These are phyloP conservation scores for Drosophila robusta DNA, from an alignment of 2,888 invertebrate species.

Conservation along the genomic window DNA sequence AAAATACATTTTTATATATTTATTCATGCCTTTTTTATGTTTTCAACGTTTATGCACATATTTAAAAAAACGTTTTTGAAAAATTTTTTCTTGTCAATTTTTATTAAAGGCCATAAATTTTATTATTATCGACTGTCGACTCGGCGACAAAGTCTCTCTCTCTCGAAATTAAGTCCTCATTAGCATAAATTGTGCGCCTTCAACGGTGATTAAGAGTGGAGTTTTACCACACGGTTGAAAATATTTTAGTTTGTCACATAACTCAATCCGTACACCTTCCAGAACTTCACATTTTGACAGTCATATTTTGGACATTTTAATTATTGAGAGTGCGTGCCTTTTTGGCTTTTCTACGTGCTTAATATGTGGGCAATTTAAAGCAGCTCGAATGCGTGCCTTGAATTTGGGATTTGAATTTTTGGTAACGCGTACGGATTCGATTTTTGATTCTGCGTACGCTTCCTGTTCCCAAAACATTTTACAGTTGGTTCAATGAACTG, in stretches of 20 bases:
- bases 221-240: conserved; percentile 17
- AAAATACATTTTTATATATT: conserved; percentile 27
- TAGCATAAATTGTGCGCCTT: conserved; percentile 61
- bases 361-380: conserved; percentile 77
- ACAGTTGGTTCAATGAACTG: conserved; percentile 69
- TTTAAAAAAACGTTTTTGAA: conserved; percentile 34
- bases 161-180: conserved; percentile 67
- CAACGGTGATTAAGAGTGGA: conserved; percentile 42
- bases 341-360: conserved; percentile 61
- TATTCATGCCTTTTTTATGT: conserved; percentile 28
- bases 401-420: conserved; percentile 36
- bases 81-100: conserved; percentile 35
- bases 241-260: conserved; percentile 45
- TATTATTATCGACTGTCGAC: conserved; percentile 51
- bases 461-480: conserved; percentile 36
- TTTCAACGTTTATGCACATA: conserved; percentile 39
- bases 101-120: conserved; percentile 62
- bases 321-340: conserved; percentile 72
- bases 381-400: conserved; percentile 73
- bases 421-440: conserved; percentile 12
- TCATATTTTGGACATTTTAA: conserved; percentile 78
- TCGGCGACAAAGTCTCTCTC: conserved; percentile 41
- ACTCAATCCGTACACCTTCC: conserved; percentile 67
- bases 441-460: conserved; percentile 39
- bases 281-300: conserved; percentile 62